Conservation (phyloP, 2,888 invertebrate genomes). For the Cylindroiulus punctatus region DNA sequence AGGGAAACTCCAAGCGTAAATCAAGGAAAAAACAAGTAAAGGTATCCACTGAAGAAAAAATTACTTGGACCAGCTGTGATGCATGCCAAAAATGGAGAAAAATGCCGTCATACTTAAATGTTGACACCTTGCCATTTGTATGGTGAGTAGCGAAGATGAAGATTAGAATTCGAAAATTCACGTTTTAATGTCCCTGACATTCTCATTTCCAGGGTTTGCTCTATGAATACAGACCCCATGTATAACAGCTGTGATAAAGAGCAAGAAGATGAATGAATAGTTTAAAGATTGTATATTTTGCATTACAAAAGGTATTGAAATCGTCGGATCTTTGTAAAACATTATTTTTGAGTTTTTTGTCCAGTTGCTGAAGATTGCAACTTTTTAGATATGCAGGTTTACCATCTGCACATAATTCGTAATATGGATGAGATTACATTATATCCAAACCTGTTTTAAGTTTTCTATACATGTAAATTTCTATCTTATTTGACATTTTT, state of each 20-base stretch:
- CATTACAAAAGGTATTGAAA: too few species aligned
- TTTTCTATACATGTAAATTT: too few species aligned
- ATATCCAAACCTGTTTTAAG: too few species aligned
- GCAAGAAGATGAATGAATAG: slow-evolving; percentile 21
- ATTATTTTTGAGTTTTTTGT: too few species aligned
- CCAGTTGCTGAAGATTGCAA: too few species aligned
- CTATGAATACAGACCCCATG: slow-evolving; percentile 48
- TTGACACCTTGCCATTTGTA: neutral
- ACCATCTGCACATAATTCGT: too few species aligned
- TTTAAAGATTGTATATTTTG: too few species aligned
- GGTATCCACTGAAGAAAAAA: neutral
- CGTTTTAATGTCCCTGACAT: neutral
- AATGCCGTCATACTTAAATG: neutral
- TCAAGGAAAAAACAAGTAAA: neutral
- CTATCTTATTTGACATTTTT: too few species aligned
- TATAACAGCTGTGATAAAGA: slow-evolving; percentile 48
- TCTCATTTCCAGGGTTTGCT: slow-evolving; percentile 35
- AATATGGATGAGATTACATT: too few species aligned
- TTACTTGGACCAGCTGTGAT: slow-evolving; percentile 49
- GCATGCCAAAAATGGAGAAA: slow-evolving; percentile 50
- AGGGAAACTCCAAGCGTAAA: neutral
- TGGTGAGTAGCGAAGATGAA: slow-evolving; percentile 33
- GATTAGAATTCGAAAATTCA: neutral
- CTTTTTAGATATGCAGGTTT: too few species aligned
- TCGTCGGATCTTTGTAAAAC: too few species aligned